These are phyloP conservation scores for Andrena praecox DNA, from an alignment of 2,888 invertebrate genomes.

Conservation along the genomic window DNA sequence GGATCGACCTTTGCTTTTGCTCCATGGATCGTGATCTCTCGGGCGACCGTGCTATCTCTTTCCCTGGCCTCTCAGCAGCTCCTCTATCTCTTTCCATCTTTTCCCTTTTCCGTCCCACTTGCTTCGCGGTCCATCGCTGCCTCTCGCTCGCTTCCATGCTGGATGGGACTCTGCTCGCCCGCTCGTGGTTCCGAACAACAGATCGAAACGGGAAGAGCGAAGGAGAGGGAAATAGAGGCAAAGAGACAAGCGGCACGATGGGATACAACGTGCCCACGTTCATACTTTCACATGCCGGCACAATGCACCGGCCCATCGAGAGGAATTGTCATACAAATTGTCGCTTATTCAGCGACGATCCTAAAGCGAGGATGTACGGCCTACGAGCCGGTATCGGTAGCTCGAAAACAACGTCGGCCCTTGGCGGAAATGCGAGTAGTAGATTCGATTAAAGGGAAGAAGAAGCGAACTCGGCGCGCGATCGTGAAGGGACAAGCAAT, in stretches of 20 bases:
- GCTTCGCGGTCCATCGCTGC: constrained; percentile 13
- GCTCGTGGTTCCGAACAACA: constrained; percentile 53
- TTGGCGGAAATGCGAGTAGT: background rate
- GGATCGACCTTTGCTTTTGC: constrained; percentile 79
- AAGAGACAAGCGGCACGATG: constrained; percentile 55
- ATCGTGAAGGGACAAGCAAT: background rate
- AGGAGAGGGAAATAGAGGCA: constrained; percentile 19
- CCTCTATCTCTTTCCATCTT: constrained; percentile 14
- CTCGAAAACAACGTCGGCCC: constrained; percentile 38
- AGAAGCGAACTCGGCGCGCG: background rate
- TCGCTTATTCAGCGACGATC: constrained; percentile 76
- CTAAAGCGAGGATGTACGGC: constrained; percentile 61
- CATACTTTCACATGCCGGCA: constrained; percentile 74
- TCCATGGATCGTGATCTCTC: constrained; percentile 76
- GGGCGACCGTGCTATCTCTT: constrained; percentile 40
- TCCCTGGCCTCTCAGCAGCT: constrained; percentile 14
- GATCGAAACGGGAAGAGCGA: constrained; percentile 33
- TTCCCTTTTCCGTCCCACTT: constrained; percentile 8
- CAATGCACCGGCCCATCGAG: constrained; percentile 74
- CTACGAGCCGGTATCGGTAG: constrained; percentile 47
- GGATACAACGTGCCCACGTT: constrained; percentile 69
- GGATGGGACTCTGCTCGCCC: constrained; percentile 43
- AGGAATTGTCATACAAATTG: constrained; percentile 82
- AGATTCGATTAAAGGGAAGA: constrained; percentile 8
- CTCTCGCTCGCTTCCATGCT: constrained; percentile 28